Base-by-base conservation (phyloP, 2,797 vertebrate species). In the Etheostoma nigrum region DNA sequence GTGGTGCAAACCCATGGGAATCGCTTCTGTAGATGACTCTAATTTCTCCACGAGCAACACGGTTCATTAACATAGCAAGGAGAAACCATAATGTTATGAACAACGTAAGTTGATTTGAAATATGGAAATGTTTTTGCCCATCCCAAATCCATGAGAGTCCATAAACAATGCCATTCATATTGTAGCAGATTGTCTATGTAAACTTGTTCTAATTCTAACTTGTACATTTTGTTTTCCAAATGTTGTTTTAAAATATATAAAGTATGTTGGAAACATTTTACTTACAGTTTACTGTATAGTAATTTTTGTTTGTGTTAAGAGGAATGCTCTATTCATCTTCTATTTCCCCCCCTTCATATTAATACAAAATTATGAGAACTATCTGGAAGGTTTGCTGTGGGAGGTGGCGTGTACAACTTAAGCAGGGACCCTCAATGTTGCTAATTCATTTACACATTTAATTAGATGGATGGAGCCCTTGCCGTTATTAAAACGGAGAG, bases 371-470 rank as follows among this genome's bases (percentile, higher is more conserved):
- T 25, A 59, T 25, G 51, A 80, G 78, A 90, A 86, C 76, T 84
- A 89, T 89, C 84, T 86, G 65, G 80, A 85, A 90, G 88, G 76
- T 88, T 80, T 90, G 84, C 78, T 48, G 77, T 74, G 79, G 81
- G 89, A 91, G 89, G 84, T 79, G 76, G 87, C 78, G 86, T 89
- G 89, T 82, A 84, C 81, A 89, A 91, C 90, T 88, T 80, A 90
- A 88, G 89, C 92, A 92, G 93, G 89, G 90, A 89, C 87, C 92
- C 94, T 93, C 84, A 86, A 90, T 93, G 91, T 92, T 92, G 92
- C 91, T 93, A 94, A 95, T 95, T 95, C 90, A 95, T 95, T 95
- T 94, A 93, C 94, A 95, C 93, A 94, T 95, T 95, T 94, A 95
- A 95, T 95, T 94, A 95, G 94, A 94, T 94, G 92, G 93, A 93